Percentiles rank a stretch among this genome's conserved stretches.
Evolutionary conservation across 2,113 vertebrate species (phyloP).

Genomic region (Andinoacara biseriatus): DNA sequence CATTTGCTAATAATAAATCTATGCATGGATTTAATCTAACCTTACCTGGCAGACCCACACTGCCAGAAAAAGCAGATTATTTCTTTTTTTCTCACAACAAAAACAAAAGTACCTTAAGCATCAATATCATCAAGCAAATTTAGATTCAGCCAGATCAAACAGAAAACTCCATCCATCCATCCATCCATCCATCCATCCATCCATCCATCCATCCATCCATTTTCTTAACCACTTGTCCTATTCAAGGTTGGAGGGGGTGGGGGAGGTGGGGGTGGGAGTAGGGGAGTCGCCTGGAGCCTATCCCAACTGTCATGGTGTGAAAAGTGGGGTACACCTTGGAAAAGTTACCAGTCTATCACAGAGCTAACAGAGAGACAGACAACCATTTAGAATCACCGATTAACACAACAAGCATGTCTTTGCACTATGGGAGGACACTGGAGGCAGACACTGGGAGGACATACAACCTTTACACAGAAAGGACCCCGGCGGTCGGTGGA

Average conservation of each 20-base stretch:
- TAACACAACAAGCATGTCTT: not conserved
- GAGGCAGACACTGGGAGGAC: not conserved
- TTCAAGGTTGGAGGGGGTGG: not conserved
- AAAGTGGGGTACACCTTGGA: not conserved
- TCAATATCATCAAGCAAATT: not conserved
- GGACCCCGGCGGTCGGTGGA: not conserved
- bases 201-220: not conserved
- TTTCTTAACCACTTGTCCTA: not conserved
- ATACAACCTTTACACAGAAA: not conserved
- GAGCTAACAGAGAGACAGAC: not conserved
- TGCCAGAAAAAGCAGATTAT: not conserved
- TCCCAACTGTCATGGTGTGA: not conserved
- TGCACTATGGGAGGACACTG: not conserved
- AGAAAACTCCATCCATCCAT: not conserved
- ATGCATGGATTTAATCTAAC: not conserved
- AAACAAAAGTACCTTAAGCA: too few species aligned
- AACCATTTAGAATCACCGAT: not conserved
- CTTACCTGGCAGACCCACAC: not conserved
- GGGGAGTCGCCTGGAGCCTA: not conserved
- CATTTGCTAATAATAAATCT: not conserved
- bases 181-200: too few species aligned
- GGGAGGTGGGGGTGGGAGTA: not conserved
- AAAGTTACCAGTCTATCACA: not conserved
- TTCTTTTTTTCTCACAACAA: too few species aligned
- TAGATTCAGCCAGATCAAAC: not conserved